These are phyloP conservation scores for Coecobrya sp. DNA, from an alignment of 2,888 invertebrate species.

Conservation along the genomic window DNA sequence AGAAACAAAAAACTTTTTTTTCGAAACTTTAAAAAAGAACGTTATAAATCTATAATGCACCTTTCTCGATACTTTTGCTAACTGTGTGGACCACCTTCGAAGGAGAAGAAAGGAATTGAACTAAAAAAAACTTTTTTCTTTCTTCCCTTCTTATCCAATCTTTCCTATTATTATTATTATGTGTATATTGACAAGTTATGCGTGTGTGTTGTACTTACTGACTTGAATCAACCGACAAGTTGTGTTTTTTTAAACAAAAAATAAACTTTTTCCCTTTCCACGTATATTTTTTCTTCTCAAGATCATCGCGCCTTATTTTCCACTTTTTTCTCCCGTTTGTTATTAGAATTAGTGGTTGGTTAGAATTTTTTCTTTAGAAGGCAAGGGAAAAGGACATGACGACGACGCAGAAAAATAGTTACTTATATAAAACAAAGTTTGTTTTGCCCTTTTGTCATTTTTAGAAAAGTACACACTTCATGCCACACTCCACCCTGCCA, in stretches of 20 bases:
- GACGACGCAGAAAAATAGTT: no score
- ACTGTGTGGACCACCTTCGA: background rate
- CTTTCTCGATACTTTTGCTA: background rate
- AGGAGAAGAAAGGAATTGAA: background rate
- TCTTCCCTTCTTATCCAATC: background rate
- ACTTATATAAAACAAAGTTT: slow-evolving; percentile 17
- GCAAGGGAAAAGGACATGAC: background rate
- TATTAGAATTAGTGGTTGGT: slow-evolving; percentile 11
- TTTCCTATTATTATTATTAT: slow-evolving; percentile 43
- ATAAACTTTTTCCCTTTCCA: background rate
- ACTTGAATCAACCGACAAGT: slow-evolving; percentile 24
- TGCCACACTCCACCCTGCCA: background rate
- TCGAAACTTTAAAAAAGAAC: slow-evolving; percentile 19
- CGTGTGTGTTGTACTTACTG: slow-evolving; percentile 3
- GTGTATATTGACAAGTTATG: slow-evolving; percentile 52
- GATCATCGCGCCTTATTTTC: background rate
- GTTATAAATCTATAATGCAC: slow-evolving; percentile 64
- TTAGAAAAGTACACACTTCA: background rate
- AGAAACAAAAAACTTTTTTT: slow-evolving; percentile 5
- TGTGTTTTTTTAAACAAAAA: slow-evolving; percentile 18
- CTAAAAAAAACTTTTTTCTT: slow-evolving; percentile 18
- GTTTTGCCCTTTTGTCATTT: background rate
- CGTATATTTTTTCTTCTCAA: background rate
- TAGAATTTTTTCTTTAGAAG: background rate
- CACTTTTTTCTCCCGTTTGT: background rate